A percentile compares a stretch with the other conserved stretches of the same genome.
Conservation (phyloP, 1,140 invertebrate species). For the Penaeus vannamei region DNA sequence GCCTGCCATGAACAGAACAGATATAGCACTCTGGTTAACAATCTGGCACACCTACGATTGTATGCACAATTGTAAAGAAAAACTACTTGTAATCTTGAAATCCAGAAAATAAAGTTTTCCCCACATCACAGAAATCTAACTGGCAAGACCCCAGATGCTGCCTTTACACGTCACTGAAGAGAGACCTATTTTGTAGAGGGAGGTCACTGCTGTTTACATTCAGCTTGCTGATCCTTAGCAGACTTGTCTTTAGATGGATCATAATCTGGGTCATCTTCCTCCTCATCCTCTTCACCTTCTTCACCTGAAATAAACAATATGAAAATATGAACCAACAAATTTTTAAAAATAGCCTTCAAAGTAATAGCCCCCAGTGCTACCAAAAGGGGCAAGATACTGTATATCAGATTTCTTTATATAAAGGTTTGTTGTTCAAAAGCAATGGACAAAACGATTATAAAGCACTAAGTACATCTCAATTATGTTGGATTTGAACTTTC, state of each 20-base stretch:
- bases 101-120: slow-evolving; percentile 6
- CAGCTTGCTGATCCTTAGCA: slow-evolving; percentile 58
- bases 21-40: no score
- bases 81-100: no score
- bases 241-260: slow-evolving; percentile 65
- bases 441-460: slow-evolving; percentile 19
- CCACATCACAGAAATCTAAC: slow-evolving; percentile 6
- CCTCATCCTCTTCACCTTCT: slow-evolving; percentile 67
- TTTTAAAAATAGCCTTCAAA: not conserved
- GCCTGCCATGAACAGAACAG: no score
- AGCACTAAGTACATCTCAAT: slow-evolving; percentile 38
- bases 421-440: slow-evolving; percentile 64
- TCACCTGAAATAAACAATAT: slow-evolving; percentile 54
- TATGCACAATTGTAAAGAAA: slow-evolving; percentile 9
- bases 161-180: slow-evolving; percentile 45
- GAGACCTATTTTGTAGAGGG: slow-evolving; percentile 42
- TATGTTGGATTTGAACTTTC: slow-evolving; percentile 27
- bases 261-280: slow-evolving; percentile 68
- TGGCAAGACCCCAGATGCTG: slow-evolving; percentile 52
- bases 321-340: slow-evolving; percentile 6
- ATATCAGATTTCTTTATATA: slow-evolving; percentile 48
- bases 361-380: not conserved
- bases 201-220: slow-evolving; percentile 68
- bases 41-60: not conserved
- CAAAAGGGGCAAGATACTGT: slow-evolving; percentile 10